phyloP scores from a whole-genome alignment of 1,140 invertebrate species.

The Parapsyche elsis region DNA sequence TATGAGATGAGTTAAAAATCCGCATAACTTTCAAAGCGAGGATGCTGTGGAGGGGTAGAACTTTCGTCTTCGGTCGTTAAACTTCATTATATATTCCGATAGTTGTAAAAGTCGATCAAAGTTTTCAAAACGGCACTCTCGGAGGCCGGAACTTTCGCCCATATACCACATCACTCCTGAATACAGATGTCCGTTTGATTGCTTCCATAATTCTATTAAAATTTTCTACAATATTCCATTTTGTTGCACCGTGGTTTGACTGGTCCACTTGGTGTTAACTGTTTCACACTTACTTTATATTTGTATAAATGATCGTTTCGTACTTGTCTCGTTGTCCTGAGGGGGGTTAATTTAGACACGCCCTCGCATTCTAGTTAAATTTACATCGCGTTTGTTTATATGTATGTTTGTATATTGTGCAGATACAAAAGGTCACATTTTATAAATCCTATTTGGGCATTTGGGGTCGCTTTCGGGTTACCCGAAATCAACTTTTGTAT shows the following conservation, averaged over 20 bases:
- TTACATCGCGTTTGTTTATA: neutral
- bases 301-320: too few species aligned
- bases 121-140: slow-evolving; percentile 19
- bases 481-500: neutral
- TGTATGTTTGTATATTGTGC: neutral
- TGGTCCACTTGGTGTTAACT: too few species aligned
- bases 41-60: neutral
- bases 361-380: neutral
- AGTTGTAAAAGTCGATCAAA: slow-evolving; percentile 29
- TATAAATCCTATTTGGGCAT: neutral
- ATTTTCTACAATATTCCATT: too few species aligned
- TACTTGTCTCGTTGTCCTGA: too few species aligned
- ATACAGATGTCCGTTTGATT: slow-evolving; percentile 28
- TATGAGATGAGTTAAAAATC: neutral
- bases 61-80: slow-evolving; percentile 21
- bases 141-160: neutral
- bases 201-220: slow-evolving; percentile 20
- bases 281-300: too few species aligned
- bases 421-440: neutral
- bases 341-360: neutral
- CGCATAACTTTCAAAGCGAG: neutral
- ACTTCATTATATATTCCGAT: slow-evolving; percentile 32
- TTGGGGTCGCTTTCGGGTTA: neutral
- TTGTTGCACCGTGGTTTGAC: neutral
- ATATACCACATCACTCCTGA: slow-evolving; percentile 21